These are phyloP conservation scores for Tromatobia lineatoria DNA, from an alignment of 2,888 invertebrate genomes.

Conservation along the genomic window DNA sequence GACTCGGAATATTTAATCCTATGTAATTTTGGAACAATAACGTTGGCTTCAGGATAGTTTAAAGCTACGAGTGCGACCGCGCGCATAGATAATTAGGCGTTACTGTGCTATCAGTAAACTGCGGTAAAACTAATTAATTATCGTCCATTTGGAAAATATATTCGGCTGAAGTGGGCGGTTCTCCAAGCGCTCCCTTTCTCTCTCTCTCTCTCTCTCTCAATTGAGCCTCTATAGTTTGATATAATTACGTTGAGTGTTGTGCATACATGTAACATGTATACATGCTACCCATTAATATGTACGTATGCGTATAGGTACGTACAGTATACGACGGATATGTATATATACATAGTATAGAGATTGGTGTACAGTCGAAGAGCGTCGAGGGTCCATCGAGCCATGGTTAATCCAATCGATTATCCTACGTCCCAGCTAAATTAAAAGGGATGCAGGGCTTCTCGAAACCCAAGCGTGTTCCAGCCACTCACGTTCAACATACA, in stretches of 20 bases:
- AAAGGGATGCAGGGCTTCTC: slow-evolving; percentile 52
- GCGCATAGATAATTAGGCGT: slow-evolving; percentile 55
- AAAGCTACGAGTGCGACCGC: slow-evolving; percentile 38
- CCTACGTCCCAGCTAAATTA: slow-evolving; percentile 50
- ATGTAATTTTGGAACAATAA: slow-evolving; percentile 50
- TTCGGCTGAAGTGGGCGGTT: slow-evolving; percentile 10
- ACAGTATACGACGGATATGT: background rate
- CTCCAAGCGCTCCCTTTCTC: too few species aligned
- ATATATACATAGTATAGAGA: slow-evolving; percentile 13
- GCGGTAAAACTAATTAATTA: slow-evolving; percentile 60
- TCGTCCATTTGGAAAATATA: slow-evolving; percentile 41
- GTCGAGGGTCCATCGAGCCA: slow-evolving; percentile 52
- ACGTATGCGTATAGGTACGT: background rate
- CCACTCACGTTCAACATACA: slow-evolving; percentile 10
- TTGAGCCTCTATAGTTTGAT: slow-evolving; percentile 31
- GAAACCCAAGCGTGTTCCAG: slow-evolving; percentile 4
- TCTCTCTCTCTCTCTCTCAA: slow-evolving; percentile 28
- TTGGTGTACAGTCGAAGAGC: slow-evolving; percentile 31
- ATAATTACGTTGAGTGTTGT: slow-evolving; percentile 51
- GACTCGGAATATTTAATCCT: slow-evolving; percentile 47
- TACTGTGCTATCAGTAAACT: slow-evolving; percentile 53
- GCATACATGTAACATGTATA: slow-evolving; percentile 28
- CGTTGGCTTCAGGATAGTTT: slow-evolving; percentile 28
- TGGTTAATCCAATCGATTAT: slow-evolving; percentile 61
- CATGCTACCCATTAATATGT: slow-evolving; percentile 10